Evolutionary conservation across 1,140 invertebrate species (phyloP).

Genomic region (Macrocentrus cingulum): DNA sequence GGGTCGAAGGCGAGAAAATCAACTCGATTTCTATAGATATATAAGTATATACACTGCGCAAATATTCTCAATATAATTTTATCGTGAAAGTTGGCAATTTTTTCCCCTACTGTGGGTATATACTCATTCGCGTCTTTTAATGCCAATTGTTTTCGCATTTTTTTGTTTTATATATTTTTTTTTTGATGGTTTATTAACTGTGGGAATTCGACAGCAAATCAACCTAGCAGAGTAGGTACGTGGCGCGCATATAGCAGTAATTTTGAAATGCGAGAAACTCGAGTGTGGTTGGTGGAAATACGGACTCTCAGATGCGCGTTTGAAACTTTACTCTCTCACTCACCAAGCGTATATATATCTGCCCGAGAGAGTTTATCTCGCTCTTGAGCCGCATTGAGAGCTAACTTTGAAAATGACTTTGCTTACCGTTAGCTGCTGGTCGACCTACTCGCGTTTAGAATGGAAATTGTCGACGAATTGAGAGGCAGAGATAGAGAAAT

Average conservation of each 20-base stretch:
- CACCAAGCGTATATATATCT: no score
- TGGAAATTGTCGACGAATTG: slow-evolving; percentile 23
- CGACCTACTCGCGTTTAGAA: slow-evolving; percentile 19
- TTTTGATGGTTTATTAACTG: not conserved
- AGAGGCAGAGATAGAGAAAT: slow-evolving; percentile 21
- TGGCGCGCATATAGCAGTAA: slow-evolving; percentile 5
- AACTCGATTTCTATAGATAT: slow-evolving; percentile 10
- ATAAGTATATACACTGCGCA: no score
- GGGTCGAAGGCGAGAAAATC: slow-evolving; percentile 18
- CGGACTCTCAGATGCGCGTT: slow-evolving; percentile 1
- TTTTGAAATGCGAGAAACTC: slow-evolving; percentile 14
- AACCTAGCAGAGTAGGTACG: not conserved
- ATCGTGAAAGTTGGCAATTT: slow-evolving; percentile 10
- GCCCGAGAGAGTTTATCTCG: no score
- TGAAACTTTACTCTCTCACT: not conserved
- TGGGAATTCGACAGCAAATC: slow-evolving; percentile 5
- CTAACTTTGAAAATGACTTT: slow-evolving; percentile 29
- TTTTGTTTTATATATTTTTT: not conserved
- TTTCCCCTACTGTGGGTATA: not conserved
- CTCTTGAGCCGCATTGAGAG: not conserved
- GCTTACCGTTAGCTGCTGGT: slow-evolving; percentile 23
- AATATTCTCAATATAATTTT: slow-evolving; percentile 5
- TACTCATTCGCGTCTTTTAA: not conserved
- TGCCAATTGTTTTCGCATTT: not conserved
- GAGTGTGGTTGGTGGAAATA: no score